Evolutionary conservation across 2,888 invertebrate genomes (phyloP), one percentile per base, ranked within the genome.

Genomic region (Plagiodera versicolora): DNA sequence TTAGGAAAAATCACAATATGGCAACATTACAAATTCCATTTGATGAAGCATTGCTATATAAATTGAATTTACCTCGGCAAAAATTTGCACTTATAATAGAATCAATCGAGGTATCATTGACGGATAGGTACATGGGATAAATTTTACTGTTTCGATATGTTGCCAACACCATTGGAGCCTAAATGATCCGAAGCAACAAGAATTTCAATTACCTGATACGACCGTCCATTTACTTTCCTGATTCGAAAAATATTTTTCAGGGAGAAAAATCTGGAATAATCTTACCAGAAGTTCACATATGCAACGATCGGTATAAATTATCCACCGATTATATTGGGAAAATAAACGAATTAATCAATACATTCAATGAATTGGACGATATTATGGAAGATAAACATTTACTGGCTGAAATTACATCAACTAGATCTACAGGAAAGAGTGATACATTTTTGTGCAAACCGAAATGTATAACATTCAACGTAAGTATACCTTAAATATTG

Each of bases 341-440:
- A 28, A 57, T 70, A 28, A 11, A 62, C 6, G 58, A 67, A 18
- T 14, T 72, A 10, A 39, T 70, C 1, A 60, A 62, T 54, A 59
- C 68, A 28, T 72, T 70, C 49, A 46, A 64, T 44, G 16, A 58
- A 20, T 58, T 72, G 4, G 70, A 72, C 16, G 61, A 60, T 32
- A 46, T 58, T 4, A 52, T 72, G 60, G 69, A 70, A 61, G 61
- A 67, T 47, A 56, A 63, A 39, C 61, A 68, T 45, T 56, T 71
- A 20, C 14, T 53, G 16, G 20, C 53, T 19, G n/a, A 24, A 24
- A 44, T 24, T 44, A 10, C 17, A 24, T 16, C 24, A 18, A 9
- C 2, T 2, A 28, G 9, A 10, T n/a, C 11, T 19, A n/a, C 24
- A 1, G 16, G 3, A 16, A 52, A 1, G 19, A 44, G 24, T 53